Conservation (phyloP, 2,113 vertebrate species). For the Apodemus speciosus region DNA sequence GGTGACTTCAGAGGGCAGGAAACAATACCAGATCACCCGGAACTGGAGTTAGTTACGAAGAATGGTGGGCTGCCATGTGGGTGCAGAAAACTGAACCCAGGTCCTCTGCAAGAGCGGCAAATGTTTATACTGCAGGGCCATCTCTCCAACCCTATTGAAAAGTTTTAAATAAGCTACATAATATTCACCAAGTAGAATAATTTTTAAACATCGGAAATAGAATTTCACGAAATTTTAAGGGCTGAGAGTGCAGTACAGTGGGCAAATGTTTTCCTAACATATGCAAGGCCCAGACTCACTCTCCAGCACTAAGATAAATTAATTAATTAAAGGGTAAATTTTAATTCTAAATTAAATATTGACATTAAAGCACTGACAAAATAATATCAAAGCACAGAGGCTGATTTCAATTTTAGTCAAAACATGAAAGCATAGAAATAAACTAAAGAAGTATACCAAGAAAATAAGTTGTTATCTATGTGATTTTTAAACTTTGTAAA, state of each 20-base stretch:
- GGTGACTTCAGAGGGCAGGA: neutral
- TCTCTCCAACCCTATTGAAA: neutral
- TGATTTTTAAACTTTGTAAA: constrained; percentile 11
- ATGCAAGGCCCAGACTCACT: neutral
- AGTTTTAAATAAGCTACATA: neutral
- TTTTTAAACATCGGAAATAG: constrained; percentile 16
- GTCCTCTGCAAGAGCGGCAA: neutral
- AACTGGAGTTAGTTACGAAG: neutral
- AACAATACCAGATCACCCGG: neutral
- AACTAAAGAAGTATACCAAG: neutral
- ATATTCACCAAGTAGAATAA: constrained; percentile 21
- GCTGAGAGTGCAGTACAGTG: neutral
- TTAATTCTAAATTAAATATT: neutral
- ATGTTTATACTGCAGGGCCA: too few species aligned
- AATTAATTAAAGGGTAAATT: neutral
- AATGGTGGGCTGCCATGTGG: neutral
- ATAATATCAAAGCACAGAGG: neutral
- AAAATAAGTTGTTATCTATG: neutral
- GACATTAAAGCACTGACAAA: neutral
- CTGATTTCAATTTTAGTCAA: constrained; percentile 38
- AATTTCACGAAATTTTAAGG: constrained; percentile 33
- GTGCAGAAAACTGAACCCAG: neutral
- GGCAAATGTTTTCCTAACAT: neutral
- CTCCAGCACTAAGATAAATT: neutral
- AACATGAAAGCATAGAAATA: neutral